Percentiles rank a stretch among this genome's conserved stretches.
Evolutionary conservation across 1,140 invertebrate species (phyloP).

Genomic region (Polyergus mexicanus): DNA sequence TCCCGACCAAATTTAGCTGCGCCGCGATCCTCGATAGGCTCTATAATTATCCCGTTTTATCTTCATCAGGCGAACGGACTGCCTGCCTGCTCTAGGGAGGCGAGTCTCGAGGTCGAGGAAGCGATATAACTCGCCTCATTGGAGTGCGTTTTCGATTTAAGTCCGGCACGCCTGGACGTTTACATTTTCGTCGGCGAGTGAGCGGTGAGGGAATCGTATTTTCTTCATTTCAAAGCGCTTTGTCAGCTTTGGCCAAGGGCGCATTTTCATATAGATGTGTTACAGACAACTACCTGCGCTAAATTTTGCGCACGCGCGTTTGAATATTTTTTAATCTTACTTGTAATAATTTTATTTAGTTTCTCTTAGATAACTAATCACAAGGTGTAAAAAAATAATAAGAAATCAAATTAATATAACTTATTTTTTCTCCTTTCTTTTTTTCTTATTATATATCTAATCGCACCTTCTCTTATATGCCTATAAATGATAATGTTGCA

Average conservation of each 20-base stretch:
- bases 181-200: constrained; percentile 30
- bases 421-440: neutral
- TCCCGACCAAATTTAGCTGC: constrained; percentile 84
- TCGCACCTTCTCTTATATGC: neutral
- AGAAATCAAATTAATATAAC: neutral
- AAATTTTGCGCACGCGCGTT: neutral
- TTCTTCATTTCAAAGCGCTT: constrained; percentile 5
- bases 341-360: constrained; percentile 10
- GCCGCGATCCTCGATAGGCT: constrained; percentile 84
- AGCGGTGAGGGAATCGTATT: constrained; percentile 25
- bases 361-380: neutral
- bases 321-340: neutral
- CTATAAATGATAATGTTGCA: neutral
- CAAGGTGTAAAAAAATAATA: neutral
- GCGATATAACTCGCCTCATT: constrained; percentile 67
- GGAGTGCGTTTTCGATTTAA: constrained; percentile 67
- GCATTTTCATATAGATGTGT: neutral
- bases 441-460: neutral
- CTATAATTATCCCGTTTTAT: constrained; percentile 86
- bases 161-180: constrained; percentile 58
- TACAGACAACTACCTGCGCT: neutral
- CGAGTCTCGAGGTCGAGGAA: constrained; percentile 70
- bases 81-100: constrained; percentile 59
- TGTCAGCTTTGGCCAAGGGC: neutral
- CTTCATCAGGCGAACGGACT: constrained; percentile 80